Base-by-base conservation (phyloP, 2,113 vertebrate genomes). In the Gadus chalcogrammus region DNA sequence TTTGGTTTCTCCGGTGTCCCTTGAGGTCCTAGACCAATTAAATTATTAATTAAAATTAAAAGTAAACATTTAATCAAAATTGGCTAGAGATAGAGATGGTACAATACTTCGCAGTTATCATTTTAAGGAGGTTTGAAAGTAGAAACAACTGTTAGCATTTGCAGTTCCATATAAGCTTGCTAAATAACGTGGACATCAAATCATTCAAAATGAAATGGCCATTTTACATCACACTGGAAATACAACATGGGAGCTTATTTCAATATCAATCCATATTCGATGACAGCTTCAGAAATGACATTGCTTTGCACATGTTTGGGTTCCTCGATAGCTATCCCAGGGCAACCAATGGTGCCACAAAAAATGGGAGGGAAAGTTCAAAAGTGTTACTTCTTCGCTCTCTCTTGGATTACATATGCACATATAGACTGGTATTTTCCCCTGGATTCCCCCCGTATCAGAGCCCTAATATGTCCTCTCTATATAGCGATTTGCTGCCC, bases 371-470 rank as follows among this genome's bases (percentile, higher is more conserved):
- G 56, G 52, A 69, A 75, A 78, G 78, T 86, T 86, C 80, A 81
- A 79, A 81, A 73, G 72, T 77, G 71, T 59, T 18, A 38, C 35
- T 72, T 70, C 77, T 78, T 84, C 68, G 69, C 82, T 85, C 82
- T 69, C 76, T 72, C 78, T 83, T 77, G 60, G 78, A 88, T 88
- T 87, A 84, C 79, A 68, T 88, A 89, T 90, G 87, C 88, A 90
- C 87, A 90, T 89, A 91, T 87, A 88, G 87, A 90, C 84, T 72
- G 77, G 73, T 84, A 86, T 88, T 87, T 88, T 86, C 67, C 71
- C 42, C 63, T 35, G 64, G 79, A 74, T 83, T 71, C 81, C 71
- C 76, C 85, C 74, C 78, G 80, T 87, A 88, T 87, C 85, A 88
- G 77, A 87, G 79, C 48, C 80, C 84, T 74, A 63, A 64, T 82